These are phyloP conservation scores for Aricia artaxerxes DNA, from an alignment of 2,888 invertebrate genomes.

Conservation along the genomic window DNA sequence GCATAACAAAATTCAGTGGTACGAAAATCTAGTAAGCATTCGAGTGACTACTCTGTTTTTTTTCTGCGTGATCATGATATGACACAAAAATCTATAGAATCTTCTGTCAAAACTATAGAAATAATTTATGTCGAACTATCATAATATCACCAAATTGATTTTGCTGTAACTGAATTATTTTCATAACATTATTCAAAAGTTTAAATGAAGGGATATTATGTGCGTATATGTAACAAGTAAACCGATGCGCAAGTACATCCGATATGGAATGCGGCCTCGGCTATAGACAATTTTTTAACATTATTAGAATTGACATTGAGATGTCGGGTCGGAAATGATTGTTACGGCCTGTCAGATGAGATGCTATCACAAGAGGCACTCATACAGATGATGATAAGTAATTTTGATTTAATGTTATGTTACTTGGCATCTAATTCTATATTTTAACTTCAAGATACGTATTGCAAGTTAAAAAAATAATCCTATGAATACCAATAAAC, in stretches of 20 bases:
- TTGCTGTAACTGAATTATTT: neutral
- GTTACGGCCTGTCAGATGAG: slow-evolving; percentile 40
- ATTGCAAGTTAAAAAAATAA: neutral
- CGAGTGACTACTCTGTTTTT: no score
- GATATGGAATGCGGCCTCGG: neutral
- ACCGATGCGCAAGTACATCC: slow-evolving; percentile 18
- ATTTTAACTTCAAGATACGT: neutral
- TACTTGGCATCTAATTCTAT: neutral
- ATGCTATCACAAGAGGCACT: slow-evolving; percentile 22
- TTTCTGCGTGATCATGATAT: no score
- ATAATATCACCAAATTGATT: no score
- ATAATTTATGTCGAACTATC: neutral
- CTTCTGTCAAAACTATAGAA: no score
- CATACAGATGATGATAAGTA: slow-evolving; percentile 23
- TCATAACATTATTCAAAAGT: neutral
- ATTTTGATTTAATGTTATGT: slow-evolving; percentile 13
- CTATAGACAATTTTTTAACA: slow-evolving; percentile 47
- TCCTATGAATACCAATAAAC: neutral
- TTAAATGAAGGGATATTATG: neutral
- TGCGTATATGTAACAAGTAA: neutral
- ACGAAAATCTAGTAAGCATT: no score
- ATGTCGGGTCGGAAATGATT: slow-evolving; percentile 48
- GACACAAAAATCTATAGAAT: no score
- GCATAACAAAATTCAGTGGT: neutral
- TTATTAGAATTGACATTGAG: slow-evolving; percentile 54